Conservation (phyloP, 1,140 invertebrate species). For the Adelges cooleyi region DNA sequence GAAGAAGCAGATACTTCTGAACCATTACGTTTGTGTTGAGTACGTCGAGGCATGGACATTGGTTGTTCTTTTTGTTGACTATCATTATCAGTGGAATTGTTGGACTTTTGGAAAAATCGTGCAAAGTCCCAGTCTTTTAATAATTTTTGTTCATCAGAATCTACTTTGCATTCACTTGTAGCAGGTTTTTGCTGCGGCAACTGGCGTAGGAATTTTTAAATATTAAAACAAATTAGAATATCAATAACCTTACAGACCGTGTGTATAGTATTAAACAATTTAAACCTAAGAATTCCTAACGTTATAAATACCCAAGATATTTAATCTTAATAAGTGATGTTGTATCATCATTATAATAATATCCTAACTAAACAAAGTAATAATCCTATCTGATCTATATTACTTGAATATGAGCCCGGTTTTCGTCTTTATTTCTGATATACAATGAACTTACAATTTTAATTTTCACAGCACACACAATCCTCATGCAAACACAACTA, state of each 20-base stretch:
- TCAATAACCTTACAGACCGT: not conserved
- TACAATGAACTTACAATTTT: too few relatives aligned
- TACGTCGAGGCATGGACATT: not conserved
- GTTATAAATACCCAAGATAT: too few relatives aligned
- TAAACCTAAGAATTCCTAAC: too few relatives aligned
- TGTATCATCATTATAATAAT: not conserved
- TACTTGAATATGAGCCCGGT: too few relatives aligned
- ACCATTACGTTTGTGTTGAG: conserved; percentile 32
- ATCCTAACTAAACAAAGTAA: not conserved
- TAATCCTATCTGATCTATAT: not conserved
- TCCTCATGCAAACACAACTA: too few relatives aligned
- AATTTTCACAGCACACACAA: too few relatives aligned
- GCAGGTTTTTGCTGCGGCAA: conserved; percentile 15
- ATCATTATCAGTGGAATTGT: conserved; percentile 32
- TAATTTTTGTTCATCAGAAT: conserved; percentile 57
- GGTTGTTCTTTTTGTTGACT: conserved; percentile 13
- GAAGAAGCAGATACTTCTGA: conserved; percentile 31
- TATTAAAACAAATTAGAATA: conserved; percentile 17
- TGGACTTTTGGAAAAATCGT: conserved; percentile 59
- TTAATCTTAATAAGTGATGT: too few relatives aligned
- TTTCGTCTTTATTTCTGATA: too few relatives aligned
- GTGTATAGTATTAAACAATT: too few relatives aligned
- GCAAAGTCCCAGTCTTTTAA: conserved; percentile 73
- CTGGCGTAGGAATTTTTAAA: conserved; percentile 27
- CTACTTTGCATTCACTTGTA: conserved; percentile 32